Base-by-base conservation (phyloP, 1,140 invertebrate species). In the Leptopilina boulardi region DNA sequence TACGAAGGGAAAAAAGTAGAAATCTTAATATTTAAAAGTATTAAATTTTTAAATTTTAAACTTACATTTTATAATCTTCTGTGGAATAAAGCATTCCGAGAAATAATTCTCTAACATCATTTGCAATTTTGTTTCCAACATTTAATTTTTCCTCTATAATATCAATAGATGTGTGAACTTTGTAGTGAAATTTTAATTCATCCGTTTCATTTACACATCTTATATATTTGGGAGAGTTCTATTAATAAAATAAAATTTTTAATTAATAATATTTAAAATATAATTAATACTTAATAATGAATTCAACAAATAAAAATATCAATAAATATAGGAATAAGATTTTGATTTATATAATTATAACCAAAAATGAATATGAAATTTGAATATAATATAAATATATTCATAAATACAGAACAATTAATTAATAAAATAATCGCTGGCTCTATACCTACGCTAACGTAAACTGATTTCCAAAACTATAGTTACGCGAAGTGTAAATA, bases 31-130 rank as follows among this genome's bases (percentile, higher is more conserved):
- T 18, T 34, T n/a, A 30, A 79, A n/a, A 59, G 41, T 30, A 26
- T 42, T 19, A 44, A 42, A 75, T 41, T 38, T 72, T 47, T 66
- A 21, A 74, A 75, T 73, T 51, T 44, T n/a, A 41, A 70, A 83
- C 80, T 81, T 95, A 98, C 97, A 99, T 97, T 94, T 98, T 99
- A 90, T 98, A 97, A 82, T 97, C 97, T 92, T 99, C 98, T n/a
- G 97, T 97, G 1, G 97, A 96, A 91, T 98, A 98, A 1, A 99
- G 91, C 71, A 97, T 91, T 21, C 98, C 98, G 47, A 99, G 93
- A 89, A 98, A 99, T 0, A 98, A 92, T 89, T 99, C 98, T 84
- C 97, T 91, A 23, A 95, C 91, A 89, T 97, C 95, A 56, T 93
- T 92, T 11, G 90, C 87, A 3, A 92, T 92, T 91, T 93, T 95